Percentiles rank a stretch among this genome's conserved stretches.
phyloP scores from a whole-genome alignment of 2,797 vertebrate genomes.

The Bovichtus diacanthus region DNA sequence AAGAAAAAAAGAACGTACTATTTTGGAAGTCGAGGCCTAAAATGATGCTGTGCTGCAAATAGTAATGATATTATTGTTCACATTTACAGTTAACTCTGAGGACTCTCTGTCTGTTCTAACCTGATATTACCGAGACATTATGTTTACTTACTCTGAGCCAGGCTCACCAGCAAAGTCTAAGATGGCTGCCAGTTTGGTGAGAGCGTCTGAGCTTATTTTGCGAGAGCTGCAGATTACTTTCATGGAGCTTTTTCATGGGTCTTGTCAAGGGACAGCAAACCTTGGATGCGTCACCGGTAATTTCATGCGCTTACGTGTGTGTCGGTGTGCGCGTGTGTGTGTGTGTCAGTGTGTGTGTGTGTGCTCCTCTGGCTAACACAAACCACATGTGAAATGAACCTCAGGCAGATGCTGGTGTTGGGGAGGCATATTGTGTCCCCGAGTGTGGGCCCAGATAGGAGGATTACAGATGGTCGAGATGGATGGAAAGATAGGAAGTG shows the following conservation, averaged over 20 bases:
- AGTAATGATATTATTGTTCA: background rate
- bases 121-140: background rate
- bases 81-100: background rate
- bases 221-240: constrained; percentile 14
- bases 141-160: constrained; percentile 34
- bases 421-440: constrained; percentile 60
- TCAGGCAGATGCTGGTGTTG: constrained; percentile 60
- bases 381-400: constrained; percentile 79
- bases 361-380: constrained; percentile 57
- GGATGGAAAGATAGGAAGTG: constrained; percentile 61
- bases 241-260: constrained; percentile 12
- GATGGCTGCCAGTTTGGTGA: constrained; percentile 22
- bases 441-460: constrained; percentile 59
- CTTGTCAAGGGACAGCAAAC: constrained; percentile 51
- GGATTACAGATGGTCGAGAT: constrained; percentile 58
- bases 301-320: constrained; percentile 53
- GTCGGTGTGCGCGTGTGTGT: constrained; percentile 29
- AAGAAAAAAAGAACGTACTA: background rate
- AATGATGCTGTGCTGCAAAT: background rate
- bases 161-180: constrained; percentile 30
- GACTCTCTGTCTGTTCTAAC: constrained; percentile 20
- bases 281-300: constrained; percentile 58
- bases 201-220: constrained; percentile 3
- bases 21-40: background rate
- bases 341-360: constrained; percentile 32